Percentiles rank a stretch among this genome's conserved stretches.
Conservation (phyloP, 2,797 vertebrate genomes). For the Trichosurus vulpecula region DNA sequence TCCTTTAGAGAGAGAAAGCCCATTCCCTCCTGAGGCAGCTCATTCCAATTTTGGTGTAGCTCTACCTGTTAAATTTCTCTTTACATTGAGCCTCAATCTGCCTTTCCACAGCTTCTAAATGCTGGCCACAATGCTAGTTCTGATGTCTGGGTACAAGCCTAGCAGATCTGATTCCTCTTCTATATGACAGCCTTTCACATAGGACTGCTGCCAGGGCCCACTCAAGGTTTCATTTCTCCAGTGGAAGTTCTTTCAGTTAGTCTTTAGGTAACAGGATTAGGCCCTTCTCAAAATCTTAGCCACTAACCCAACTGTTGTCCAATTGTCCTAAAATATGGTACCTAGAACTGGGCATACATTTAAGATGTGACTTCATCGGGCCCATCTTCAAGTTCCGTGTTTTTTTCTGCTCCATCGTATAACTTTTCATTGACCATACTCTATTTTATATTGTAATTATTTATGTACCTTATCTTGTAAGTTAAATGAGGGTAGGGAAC, state of each 20-base stretch:
- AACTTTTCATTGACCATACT: not conserved
- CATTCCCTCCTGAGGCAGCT: not conserved
- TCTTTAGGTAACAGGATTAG: not conserved
- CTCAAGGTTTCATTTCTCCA: not conserved
- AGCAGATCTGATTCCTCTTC: not conserved
- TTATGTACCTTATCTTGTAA: not conserved
- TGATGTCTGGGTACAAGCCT: not conserved
- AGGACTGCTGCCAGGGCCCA: not conserved
- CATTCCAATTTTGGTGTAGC: not conserved
- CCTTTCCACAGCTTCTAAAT: not conserved
- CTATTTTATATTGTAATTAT: not conserved
- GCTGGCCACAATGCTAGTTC: not conserved
- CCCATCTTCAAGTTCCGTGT: not conserved
- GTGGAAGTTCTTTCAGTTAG: not conserved
- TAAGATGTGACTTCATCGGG: not conserved
- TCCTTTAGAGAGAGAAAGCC: not conserved
- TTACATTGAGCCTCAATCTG: not conserved
- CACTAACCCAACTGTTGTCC: not conserved
- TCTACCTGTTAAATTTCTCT: not conserved
- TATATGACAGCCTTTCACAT: not conserved
- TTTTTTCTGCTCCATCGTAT: not conserved
- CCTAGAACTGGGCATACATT: not conserved
- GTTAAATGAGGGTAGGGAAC: not conserved
- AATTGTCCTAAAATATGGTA: not conserved
- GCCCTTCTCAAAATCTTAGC: not conserved